Conservation (phyloP, 2,888 invertebrate genomes). For the Drosophila silvestris region DNA sequence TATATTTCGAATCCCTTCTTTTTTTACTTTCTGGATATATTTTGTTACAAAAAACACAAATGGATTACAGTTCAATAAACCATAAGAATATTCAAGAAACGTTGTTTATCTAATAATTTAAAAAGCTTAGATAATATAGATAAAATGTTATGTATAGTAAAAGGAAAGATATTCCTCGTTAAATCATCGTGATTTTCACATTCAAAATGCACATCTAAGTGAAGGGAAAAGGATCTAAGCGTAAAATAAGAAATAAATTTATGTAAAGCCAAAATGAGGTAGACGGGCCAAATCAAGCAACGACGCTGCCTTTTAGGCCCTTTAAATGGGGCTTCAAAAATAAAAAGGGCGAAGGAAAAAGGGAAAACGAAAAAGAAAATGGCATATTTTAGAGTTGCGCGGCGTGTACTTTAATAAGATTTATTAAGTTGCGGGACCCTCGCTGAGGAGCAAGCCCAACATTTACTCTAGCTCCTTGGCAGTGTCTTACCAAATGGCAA, state of each 20-base stretch:
- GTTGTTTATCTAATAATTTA: neutral
- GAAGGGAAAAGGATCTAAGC: neutral
- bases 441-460: slow-evolving; percentile 36
- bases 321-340: slow-evolving; percentile 13
- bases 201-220: neutral
- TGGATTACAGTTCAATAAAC: neutral
- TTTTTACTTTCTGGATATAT: neutral
- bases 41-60: neutral
- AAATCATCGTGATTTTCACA: neutral
- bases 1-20: neutral
- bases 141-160: neutral
- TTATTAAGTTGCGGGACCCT: slow-evolving; percentile 68
- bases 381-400: slow-evolving; percentile 65
- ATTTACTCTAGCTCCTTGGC: slow-evolving; percentile 54
- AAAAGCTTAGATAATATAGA: neutral
- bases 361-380: slow-evolving; percentile 35
- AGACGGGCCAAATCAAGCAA: slow-evolving; percentile 34
- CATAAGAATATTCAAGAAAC: neutral
- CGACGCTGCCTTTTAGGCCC: slow-evolving; percentile 12
- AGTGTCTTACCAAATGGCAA: slow-evolving; percentile 64
- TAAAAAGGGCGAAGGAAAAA: slow-evolving; percentile 4
- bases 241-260: slow-evolving; percentile 48
- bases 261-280: slow-evolving; percentile 49
- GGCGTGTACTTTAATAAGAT: slow-evolving; percentile 75
- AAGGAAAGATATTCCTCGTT: neutral